Evolutionary conservation across 2,888 invertebrate genomes (phyloP).

Genomic region (Tetragonisca angustula): DNA sequence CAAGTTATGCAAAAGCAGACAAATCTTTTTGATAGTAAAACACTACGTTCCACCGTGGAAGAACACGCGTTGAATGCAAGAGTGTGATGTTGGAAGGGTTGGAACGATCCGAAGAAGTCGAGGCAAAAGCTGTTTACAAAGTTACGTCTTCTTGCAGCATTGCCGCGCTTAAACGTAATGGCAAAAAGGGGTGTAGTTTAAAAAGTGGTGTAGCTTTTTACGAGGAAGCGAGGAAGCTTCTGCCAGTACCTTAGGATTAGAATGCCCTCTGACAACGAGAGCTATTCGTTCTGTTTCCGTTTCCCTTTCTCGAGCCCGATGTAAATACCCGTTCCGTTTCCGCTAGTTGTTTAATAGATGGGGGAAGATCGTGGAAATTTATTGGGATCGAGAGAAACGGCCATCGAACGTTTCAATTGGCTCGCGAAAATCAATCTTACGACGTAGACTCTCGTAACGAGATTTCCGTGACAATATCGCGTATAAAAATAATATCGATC

Average conservation of each 20-base stretch:
- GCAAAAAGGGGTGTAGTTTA: neutral
- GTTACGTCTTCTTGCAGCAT: neutral
- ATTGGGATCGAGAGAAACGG: too few relatives aligned
- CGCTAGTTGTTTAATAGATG: neutral
- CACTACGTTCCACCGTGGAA: neutral
- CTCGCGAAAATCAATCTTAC: too few relatives aligned
- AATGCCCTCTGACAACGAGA: too few relatives aligned
- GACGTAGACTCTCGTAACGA: neutral
- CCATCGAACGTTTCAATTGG: too few relatives aligned
- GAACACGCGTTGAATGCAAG: neutral
- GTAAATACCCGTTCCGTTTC: neutral
- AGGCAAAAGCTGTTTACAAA: neutral
- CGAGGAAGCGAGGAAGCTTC: neutral
- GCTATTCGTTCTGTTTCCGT: neutral
- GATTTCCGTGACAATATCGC: neutral
- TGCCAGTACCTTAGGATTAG: neutral
- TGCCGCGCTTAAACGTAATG: neutral
- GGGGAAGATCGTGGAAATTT: neutral
- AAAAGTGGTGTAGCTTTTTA: neutral
- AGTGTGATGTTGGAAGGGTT: neutral
- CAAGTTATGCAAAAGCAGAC: neutral
- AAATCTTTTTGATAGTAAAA: neutral
- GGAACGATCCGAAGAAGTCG: neutral
- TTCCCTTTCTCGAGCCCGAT: neutral
- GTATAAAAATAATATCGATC: neutral